Evolutionary conservation across 2,113 vertebrate genomes (phyloP).

Genomic region (Triplophysa siluroides): DNA sequence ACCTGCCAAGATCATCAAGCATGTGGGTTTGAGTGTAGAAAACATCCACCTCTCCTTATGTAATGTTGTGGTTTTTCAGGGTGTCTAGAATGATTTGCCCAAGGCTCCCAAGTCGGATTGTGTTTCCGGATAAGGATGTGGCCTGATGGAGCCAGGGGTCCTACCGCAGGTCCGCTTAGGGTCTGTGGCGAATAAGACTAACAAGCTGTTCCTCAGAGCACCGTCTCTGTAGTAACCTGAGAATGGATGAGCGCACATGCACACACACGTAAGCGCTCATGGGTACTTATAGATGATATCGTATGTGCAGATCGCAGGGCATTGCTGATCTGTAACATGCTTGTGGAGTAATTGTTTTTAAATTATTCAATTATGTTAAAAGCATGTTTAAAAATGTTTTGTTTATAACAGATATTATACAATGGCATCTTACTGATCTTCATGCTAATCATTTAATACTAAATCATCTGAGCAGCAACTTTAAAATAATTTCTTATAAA

Average conservation of each 20-base stretch:
- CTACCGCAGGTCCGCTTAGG: conserved; percentile 25
- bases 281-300: background rate
- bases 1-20: conserved; percentile 42
- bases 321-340: too few species aligned
- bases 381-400: too few species aligned
- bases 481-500: too few species aligned
- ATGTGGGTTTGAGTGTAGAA: conserved; percentile 54
- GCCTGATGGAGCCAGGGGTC: conserved; percentile 61
- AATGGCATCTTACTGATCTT: background rate
- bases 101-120: conserved; percentile 61
- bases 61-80: conserved; percentile 71
- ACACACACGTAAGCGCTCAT: background rate
- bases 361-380: background rate
- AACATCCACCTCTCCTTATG: conserved; percentile 62
- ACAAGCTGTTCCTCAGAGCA: background rate
- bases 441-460: background rate
- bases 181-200: conserved; percentile 1
- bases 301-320: too few species aligned
- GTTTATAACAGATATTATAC: background rate
- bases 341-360: too few species aligned
- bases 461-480: background rate
- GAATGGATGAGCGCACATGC: background rate
- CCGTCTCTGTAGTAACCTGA: conserved; percentile 14
- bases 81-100: conserved; percentile 65
- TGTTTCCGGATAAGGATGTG: conserved; percentile 72